Evolutionary conservation across 1,140 invertebrate species (phyloP), one percentile per base, ranked within the genome.

Genomic region (Acyrthosiphon pisum): DNA sequence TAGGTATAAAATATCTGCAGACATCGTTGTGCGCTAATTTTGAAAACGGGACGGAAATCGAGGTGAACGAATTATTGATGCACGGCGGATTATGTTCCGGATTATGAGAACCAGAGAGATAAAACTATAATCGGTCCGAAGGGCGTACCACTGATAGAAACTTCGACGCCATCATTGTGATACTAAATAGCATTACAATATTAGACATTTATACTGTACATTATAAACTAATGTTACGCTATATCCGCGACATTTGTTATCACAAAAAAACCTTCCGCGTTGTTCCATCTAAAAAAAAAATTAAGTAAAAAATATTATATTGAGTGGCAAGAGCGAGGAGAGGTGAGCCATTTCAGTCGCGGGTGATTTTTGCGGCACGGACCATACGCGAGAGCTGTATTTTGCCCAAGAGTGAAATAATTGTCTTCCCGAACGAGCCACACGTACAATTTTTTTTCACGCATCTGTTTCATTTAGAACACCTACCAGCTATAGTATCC

Each of bases 51-150:
- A 35, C 60, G 14, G 60, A 76, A 76, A 76, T 68, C 30, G 60
- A 76, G 60, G 60, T 76, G 60, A 76, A 76, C 60, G 60, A 76
- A 76, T 76, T 76, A 76, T 76, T 76, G 60, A 76, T 76, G 60
- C n/a, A 76, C 60, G 60, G 60, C 30, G 1, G 60, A 76, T 76
- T n/a, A n/a, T n/a, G n/a, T n/a, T n/a, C n/a, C n/a, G n/a, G n/a
- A n/a, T n/a, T 18, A 6, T n/a, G 9, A 76, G 14, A 76, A 76
- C 30, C 30, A 76, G 30, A n/a, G 60, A 76, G 60, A 76, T 76
- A 68, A 68, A 76, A 76, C n/a, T 76, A 76, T 76, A 76, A 76
- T 76, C 60, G 30, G 30, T n/a, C 60, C 30, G 60, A 76, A 76
- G 60, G 60, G n/a, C 60, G 14, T n/a, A n/a, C 60, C 60, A 76